Base-by-base conservation (phyloP, 53 echinoderm and acorn worm genomes). In the Echinarachnius parma region DNA sequence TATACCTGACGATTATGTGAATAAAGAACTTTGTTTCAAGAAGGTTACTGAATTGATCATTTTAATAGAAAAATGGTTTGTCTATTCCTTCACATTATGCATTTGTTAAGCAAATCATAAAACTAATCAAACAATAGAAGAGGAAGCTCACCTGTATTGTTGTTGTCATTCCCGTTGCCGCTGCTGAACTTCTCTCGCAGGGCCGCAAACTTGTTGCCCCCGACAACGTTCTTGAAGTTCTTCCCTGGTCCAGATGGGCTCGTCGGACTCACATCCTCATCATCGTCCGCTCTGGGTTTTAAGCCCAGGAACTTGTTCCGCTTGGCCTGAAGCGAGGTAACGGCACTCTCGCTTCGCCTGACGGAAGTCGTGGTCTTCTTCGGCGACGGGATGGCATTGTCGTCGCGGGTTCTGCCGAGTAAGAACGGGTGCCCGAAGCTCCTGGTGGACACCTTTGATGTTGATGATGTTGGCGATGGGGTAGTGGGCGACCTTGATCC, bases 151-250 rank as follows among this genome's bases (percentile, higher is more conserved):
- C 68, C 68, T 68, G 49, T 32, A 68, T 23, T 68, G 32, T 34
- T 52, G 24, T 52, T 68, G 50, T 37, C 48, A 32, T 31, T 34
- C 9, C 23, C 74, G 28, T 72, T 72, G 4, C 33, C 31, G 2
- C 56, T 57, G 25, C 42, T 57, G 74, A 72, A 72, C 57, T 72
- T 72, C n/a, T 72, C 74, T 20, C 74, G 55, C 28, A 72, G 74
- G 15, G 74, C 74, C 26, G 74, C 74, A 72, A 72, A 72, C 57
- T 72, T 72, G 74, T 44, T 72, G 26, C 74, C 74, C 0, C 36
- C 26, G 56, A 72, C 74, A 13, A 72, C 21, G 22, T 72, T 72
- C 74, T 72, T 72, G 44, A 72, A 72, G 4, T 55, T 56, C 23
- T 42, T 72, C 19, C 37, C 74, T 9, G 55, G 55, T 10, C 21